Evolutionary conservation across 2,113 vertebrate genomes (phyloP).

Genomic region (Orthochromis indermauri): DNA sequence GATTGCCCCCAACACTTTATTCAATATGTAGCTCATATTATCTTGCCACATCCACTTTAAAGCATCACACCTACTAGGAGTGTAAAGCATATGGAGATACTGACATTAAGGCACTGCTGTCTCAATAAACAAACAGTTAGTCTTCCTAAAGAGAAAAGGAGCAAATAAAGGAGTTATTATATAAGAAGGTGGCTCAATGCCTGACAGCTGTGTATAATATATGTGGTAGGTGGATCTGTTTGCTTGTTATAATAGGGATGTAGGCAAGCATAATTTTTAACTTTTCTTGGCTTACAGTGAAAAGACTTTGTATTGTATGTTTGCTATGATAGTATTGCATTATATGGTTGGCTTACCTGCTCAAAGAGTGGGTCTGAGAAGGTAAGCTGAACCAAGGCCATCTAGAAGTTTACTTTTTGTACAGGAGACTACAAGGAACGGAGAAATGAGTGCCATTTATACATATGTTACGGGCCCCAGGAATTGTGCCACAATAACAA

Average conservation of each 20-base stretch:
- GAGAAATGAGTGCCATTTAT: fast-evolving
- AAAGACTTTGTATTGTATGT: background rate
- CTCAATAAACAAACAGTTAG: background rate
- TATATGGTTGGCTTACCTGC: background rate
- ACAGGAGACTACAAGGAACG: background rate
- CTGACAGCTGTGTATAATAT: background rate
- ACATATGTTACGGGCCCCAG: fast-evolving
- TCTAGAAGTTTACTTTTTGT: background rate
- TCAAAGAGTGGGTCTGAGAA: background rate
- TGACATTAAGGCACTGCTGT: background rate
- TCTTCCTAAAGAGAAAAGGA: background rate
- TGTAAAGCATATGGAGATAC: background rate
- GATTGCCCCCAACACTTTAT: background rate
- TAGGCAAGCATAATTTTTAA: background rate
- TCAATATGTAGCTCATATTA: background rate
- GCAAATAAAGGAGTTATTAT: background rate
- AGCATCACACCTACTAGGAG: background rate
- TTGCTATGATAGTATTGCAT: background rate
- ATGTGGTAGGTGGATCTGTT: background rate
- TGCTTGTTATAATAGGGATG: background rate
- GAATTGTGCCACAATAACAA: background rate
- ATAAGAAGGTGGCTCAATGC: background rate
- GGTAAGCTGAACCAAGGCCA: fast-evolving
- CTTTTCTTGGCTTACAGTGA: background rate
- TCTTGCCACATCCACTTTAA: background rate